These are phyloP conservation scores for Orthonyx spaldingii DNA, from an alignment of 2,113 vertebrate genomes.

Conservation along the genomic window DNA sequence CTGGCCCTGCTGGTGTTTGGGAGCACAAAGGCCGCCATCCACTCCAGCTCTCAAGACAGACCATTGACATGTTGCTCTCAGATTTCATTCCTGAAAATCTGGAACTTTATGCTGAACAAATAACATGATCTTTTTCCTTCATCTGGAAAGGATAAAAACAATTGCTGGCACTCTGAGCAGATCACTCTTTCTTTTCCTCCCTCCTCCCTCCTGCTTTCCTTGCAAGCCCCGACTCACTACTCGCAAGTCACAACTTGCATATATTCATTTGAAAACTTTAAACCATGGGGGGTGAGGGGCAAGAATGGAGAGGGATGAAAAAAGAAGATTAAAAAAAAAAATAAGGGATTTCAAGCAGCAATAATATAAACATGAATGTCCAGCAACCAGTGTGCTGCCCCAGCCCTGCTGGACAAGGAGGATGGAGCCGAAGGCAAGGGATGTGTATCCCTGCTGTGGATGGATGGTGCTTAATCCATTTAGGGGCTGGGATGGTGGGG, in stretches of 20 bases:
- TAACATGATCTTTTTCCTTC: constrained; percentile 71
- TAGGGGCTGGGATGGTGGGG: too few relatives aligned
- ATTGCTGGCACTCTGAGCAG: constrained; percentile 63
- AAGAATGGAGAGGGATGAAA: background rate
- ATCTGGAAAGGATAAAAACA: constrained; percentile 64
- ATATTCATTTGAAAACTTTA: constrained; percentile 65
- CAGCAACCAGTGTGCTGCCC: background rate
- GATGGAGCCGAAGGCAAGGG: background rate
- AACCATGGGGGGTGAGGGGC: constrained; percentile 24
- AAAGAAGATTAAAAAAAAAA: constrained; percentile 17
- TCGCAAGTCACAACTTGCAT: constrained; percentile 59
- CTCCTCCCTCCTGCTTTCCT: constrained; percentile 34
- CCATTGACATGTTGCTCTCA: constrained; percentile 68
- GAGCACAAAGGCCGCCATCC: constrained; percentile 74
- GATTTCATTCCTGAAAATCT: constrained; percentile 77
- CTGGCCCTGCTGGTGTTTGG: constrained; percentile 67
- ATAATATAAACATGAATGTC: background rate
- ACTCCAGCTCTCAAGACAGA: constrained; percentile 61
- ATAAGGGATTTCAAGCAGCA: background rate
- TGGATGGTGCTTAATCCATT: background rate
- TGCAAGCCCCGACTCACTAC: constrained; percentile 45
- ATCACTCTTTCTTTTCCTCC: constrained; percentile 22
- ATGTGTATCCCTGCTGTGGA: background rate
- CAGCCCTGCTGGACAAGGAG: background rate
- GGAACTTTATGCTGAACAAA: constrained; percentile 71